Evolutionary conservation across 92 coral and sea anemone species (phyloP).

Genomic region (Desmophyllum pertusum): DNA sequence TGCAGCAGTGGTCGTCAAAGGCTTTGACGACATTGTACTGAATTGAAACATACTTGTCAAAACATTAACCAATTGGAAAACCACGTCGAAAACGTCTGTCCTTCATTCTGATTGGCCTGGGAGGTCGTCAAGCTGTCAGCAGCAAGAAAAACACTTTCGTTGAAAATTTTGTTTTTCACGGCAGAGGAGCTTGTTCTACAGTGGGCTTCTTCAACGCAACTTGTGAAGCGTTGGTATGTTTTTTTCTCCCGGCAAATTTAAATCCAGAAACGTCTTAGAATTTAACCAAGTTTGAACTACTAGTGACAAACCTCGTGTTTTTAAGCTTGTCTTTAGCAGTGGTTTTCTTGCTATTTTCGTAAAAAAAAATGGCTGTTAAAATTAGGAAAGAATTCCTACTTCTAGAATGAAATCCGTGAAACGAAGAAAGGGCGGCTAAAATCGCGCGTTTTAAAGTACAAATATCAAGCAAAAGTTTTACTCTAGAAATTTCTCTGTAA

Average conservation of each 20-base stretch:
- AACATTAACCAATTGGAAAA: constrained; percentile 57
- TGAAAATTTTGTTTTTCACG: background rate
- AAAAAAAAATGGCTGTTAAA: background rate
- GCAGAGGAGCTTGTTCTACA: constrained; percentile 14
- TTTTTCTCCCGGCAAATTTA: background rate
- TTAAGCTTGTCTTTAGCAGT: background rate
- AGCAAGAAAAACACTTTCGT: constrained; percentile 35
- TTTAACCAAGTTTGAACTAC: background rate
- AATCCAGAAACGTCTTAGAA: background rate
- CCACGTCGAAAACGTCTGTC: constrained; percentile 49
- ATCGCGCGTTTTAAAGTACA: background rate
- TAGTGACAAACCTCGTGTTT: background rate
- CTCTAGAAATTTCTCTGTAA: constrained; percentile 15
- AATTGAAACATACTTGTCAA: constrained; percentile 66
- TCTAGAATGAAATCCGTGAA: constrained; percentile 44
- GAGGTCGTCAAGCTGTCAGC: constrained; percentile 47
- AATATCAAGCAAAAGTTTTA: background rate
- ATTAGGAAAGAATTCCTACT: constrained; percentile 32
- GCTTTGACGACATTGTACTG: constrained; percentile 67
- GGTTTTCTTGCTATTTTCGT: background rate
- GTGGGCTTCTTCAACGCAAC: constrained; percentile 13
- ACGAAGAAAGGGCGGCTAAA: constrained; percentile 10
- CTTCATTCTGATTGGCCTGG: constrained; percentile 59
- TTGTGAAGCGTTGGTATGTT: constrained; percentile 23
- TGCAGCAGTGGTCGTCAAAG: constrained; percentile 45